Base-by-base conservation (phyloP, 2,888 invertebrate species). In the Cheilosia vulpina region DNA sequence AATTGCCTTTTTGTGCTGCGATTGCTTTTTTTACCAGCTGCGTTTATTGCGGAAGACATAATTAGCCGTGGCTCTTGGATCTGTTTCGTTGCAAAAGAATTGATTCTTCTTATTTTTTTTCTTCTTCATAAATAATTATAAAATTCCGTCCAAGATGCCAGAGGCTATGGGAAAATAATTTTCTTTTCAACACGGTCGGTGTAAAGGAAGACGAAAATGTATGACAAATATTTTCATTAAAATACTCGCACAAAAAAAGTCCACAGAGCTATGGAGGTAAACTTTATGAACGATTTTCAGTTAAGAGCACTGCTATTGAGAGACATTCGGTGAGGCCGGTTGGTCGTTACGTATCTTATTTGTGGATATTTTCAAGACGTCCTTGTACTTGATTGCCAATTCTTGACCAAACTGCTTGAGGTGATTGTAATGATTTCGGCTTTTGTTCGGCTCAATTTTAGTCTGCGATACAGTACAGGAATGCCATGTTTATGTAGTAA, bases 311-410 rank as follows among this genome's bases (percentile, higher is more conserved):
- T 38, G 13, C 38, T 38, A 13, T 38, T 11, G 11, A 38, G 13
- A 38, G 4, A 13, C 38, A 13, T 3, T 38, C 38, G 38, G 3
- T 13, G 13, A 38, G 13, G 38, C 38, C 3, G 38, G 13, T 2
- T 13, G 11, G 38, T 13, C 13, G 4, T 38, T 38, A 38, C 38
- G 11, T 38, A 38, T 38, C 6, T 17, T 58, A 43, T 50, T 58
- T 47, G n/a, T n/a, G 19, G 19, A 52, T 52, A 34, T 63, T 34
- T 53, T 55, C 21, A 31, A 43, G 57, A 52, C 52, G 52, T 65
- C 78, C 78, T 71, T 72, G 78, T 53, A 52, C 52, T 72, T 72
- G 58, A 71, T 72, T 65, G 38, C 13, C 38, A 38, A 4, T 38
- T 38, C 13, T 13, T 38, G 38, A 38, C 38, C 13, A 38, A 38